These are phyloP conservation scores for Orthochromis malagaraziensis DNA, from an alignment of 2,113 vertebrate genomes.

Conservation along the genomic window DNA sequence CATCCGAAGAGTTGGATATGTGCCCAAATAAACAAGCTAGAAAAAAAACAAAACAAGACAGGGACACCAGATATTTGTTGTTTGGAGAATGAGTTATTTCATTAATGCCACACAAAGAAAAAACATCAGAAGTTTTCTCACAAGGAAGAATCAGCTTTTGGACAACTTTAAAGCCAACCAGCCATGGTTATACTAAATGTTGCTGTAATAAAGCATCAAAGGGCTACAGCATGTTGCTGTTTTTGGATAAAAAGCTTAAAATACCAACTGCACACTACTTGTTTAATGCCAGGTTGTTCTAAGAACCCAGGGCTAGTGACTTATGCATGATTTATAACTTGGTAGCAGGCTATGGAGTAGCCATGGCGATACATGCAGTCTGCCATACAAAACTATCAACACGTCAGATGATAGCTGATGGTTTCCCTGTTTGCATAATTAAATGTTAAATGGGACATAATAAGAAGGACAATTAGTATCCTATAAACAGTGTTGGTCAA, in stretches of 20 bases:
- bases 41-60: background rate
- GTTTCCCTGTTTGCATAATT: background rate
- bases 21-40: background rate
- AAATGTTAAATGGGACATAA: background rate
- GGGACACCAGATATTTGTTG: background rate
- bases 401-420: background rate
- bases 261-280: fast-evolving
- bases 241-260: background rate
- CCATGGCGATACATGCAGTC: background rate
- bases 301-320: background rate
- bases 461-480: background rate
- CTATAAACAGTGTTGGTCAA: background rate
- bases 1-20: background rate
- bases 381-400: background rate
- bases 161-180: background rate
- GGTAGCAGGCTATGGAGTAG: background rate
- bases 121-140: background rate
- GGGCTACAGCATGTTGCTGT: background rate
- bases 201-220: background rate
- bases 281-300: background rate
- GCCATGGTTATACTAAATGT: background rate
- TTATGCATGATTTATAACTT: background rate
- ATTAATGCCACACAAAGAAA: background rate
- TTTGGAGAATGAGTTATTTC: background rate
- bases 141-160: background rate